Evolutionary conservation across 1,140 invertebrate genomes (phyloP).

Genomic region (Ctenoplectra terminalis): DNA sequence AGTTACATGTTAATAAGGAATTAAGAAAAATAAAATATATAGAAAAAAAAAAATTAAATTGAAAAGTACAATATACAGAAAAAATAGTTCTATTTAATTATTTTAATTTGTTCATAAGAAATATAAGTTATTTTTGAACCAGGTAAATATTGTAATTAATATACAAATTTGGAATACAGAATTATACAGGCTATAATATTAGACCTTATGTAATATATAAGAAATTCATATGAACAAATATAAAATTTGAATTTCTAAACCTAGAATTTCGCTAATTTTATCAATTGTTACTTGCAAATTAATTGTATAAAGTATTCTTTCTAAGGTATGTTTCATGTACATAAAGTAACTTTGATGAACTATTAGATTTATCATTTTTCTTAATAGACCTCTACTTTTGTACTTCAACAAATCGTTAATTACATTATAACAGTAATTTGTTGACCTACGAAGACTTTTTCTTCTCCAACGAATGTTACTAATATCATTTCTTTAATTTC

Average conservation of each 20-base stretch:
- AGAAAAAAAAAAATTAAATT: background rate
- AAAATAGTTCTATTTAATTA: too few relatives aligned
- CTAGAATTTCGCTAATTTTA: background rate
- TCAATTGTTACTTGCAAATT: background rate
- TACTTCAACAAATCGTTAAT: conserved; percentile 26
- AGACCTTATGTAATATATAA: conserved; percentile 21
- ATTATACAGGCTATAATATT: conserved; percentile 17
- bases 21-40: conserved; percentile 1
- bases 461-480: background rate
- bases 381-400: conserved; percentile 6
- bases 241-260: conserved; percentile 6
- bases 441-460: background rate
- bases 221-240: conserved; percentile 21
- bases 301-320: background rate
- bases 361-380: conserved; percentile 15
- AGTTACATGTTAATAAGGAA: background rate
- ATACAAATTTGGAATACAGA: conserved; percentile 4
- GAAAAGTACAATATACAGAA: too few relatives aligned
- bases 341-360: background rate
- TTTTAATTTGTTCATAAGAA: conserved; percentile 1
- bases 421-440: conserved; percentile 12
- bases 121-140: background rate
- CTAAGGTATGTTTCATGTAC: background rate
- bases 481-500: background rate
- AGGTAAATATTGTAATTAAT: conserved; percentile 16